A percentile compares a stretch with the other conserved stretches of the same genome.
Conservation (phyloP, 2,888 invertebrate genomes). For the Eudasyphora cyanicolor region DNA sequence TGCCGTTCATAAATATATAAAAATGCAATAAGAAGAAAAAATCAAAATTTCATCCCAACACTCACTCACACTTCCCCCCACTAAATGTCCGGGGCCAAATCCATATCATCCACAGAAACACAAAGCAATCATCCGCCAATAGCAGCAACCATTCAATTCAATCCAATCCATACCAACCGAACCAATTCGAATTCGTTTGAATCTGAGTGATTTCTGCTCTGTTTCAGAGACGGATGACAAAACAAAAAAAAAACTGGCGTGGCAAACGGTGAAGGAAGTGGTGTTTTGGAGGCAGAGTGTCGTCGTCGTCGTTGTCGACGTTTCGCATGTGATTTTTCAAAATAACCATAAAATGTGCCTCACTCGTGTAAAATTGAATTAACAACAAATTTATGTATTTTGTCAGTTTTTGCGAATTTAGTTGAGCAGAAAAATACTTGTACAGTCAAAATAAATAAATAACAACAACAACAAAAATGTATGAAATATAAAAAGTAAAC, state of each 20-base stretch:
- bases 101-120: neutral
- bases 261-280: neutral
- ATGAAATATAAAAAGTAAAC: neutral
- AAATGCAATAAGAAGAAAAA: neutral
- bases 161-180: neutral
- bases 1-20: conserved; percentile 3
- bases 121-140: neutral
- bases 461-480: neutral
- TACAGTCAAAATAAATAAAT: neutral
- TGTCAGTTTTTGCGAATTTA: conserved; percentile 5
- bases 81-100: neutral
- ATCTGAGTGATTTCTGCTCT: neutral
- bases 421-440: conserved; percentile 11
- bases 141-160: neutral
- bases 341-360: conserved; percentile 35
- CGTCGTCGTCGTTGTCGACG: too few species aligned
- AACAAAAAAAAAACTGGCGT: neutral
- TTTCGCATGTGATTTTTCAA: conserved; percentile 27
- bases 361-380: conserved; percentile 31
- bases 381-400: neutral
- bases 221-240: neutral
- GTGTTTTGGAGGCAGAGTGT: neutral
- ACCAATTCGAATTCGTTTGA: neutral
- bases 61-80: neutral
- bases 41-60: neutral